Conservation (phyloP, 2,888 invertebrate genomes). For the Caenorhabditis sp. region DNA sequence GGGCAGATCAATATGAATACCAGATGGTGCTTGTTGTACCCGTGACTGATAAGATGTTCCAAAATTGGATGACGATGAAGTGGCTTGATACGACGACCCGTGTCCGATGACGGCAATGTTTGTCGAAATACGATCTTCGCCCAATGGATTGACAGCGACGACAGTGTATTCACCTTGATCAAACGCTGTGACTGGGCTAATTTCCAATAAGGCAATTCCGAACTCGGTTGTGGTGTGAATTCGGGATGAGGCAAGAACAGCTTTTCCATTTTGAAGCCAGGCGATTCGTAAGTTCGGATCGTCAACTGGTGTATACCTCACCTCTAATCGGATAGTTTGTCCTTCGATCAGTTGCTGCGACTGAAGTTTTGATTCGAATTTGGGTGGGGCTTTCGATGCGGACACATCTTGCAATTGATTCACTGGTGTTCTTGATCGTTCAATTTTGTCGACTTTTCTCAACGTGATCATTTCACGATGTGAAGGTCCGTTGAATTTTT, state of each 20-base stretch:
- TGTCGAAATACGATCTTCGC: constrained; percentile 83
- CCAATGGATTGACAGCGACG: constrained; percentile 90
- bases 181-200: constrained; percentile 86
- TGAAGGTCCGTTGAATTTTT: constrained; percentile 54
- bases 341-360: constrained; percentile 76
- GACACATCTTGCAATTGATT: constrained; percentile 51
- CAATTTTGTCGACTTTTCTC: constrained; percentile 58
- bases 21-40: constrained; percentile 38
- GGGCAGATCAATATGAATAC: constrained; percentile 74
- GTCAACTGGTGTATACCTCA: constrained; percentile 63
- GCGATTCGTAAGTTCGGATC: constrained; percentile 68
- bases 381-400: constrained; percentile 59
- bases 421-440: constrained; percentile 47
- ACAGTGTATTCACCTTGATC: constrained; percentile 95
- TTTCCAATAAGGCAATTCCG: constrained; percentile 83
- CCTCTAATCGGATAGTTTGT: constrained; percentile 56
- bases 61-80: constrained; percentile 23
- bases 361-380: constrained; percentile 60
- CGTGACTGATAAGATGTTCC: constrained; percentile 47
- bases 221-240: constrained; percentile 62
- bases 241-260: constrained; percentile 61
- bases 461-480: constrained; percentile 64
- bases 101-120: constrained; percentile 81
- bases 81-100: constrained; percentile 23
- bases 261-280: constrained; percentile 67